phyloP scores from a whole-genome alignment of 2,888 invertebrate species.

The Erynnis tages region DNA sequence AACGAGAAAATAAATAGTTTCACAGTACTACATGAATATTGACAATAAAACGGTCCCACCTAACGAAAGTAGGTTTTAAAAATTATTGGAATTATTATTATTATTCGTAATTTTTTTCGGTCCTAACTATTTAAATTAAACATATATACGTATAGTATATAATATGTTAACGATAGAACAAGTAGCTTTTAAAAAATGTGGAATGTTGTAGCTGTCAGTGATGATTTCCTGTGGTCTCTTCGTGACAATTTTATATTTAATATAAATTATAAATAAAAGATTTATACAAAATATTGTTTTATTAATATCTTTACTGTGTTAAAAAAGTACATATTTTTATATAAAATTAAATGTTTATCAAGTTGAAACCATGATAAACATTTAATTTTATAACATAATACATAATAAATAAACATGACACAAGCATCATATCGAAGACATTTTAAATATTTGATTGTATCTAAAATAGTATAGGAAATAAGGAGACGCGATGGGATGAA shows the following conservation, averaged over 20 bases:
- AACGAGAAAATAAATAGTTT: slow-evolving; percentile 1
- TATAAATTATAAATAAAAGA: slow-evolving; percentile 53
- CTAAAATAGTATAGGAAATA: slow-evolving; percentile 18
- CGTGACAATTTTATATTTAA: slow-evolving; percentile 72
- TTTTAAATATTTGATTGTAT: slow-evolving; percentile 9
- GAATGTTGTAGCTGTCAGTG: slow-evolving; percentile 61
- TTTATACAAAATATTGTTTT: slow-evolving; percentile 17
- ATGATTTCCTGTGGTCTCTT: slow-evolving; percentile 56
- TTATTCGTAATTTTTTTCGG: too few species aligned
- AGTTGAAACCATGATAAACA: too few species aligned
- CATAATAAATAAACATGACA: too few species aligned
- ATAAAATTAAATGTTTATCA: too few species aligned
- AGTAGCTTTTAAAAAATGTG: slow-evolving; percentile 39
- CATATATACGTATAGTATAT: too few species aligned
- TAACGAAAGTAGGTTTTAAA: too few species aligned
- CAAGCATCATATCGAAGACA: neutral
- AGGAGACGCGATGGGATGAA: slow-evolving; percentile 13
- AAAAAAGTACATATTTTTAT: too few species aligned
- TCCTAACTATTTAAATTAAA: too few species aligned
- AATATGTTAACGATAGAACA: neutral
- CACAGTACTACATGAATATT: too few species aligned
- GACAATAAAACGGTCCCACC: too few species aligned
- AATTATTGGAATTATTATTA: too few species aligned
- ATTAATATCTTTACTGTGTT: neutral
- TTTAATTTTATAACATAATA: neutral